Base-by-base conservation (phyloP, 2,888 invertebrate species). In the Sinelater perroti region DNA sequence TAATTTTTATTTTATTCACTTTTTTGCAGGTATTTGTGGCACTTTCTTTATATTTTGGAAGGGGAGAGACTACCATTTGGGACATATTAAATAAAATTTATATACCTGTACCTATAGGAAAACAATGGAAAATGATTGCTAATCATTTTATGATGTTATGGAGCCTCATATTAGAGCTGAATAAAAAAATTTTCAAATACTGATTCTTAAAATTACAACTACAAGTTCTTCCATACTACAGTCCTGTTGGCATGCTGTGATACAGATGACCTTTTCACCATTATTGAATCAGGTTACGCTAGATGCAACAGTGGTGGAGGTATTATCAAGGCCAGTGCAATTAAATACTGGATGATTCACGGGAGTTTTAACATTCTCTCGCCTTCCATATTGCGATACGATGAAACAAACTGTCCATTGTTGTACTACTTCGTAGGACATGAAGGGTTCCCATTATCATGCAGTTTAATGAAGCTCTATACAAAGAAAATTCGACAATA, bases 401-500 rank as follows among this genome's bases (percentile, higher is more conserved):
- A 54, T 58, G 51, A 61, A 8, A 51, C 35, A 16, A 17, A 44
- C 8, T n/a, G 16, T 14, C 28, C 10, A 2, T 64, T 63, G n/a
- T n/a, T n/a, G n/a, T n/a, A n/a, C 50, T 60, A 16, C 16, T 16
- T 16, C 13, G 17, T 35, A 3, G 17, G 3, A 49, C 65, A 66
- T 57, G 60, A 65, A 47, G 61, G 68, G 17, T 70, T 72, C 47
- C 67, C 62, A 35, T 54, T 67, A 24, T 46, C 62, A 45, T 49
- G 46, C 28, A 55, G 66, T 56, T 65, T 70, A 45, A 61, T 69
- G 64, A 61, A 64, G 56, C 67, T 70, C 17, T 68, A 65, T 55
- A 56, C 68, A 51, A 52, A 56, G 49, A 44, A 50, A 40, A 60
- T 38, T 69, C 2, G 54, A 66, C 35, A 59, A 69, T 47, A 42